These are phyloP conservation scores for Xylocopa sonorina DNA, from an alignment of 1,140 invertebrate species.

Conservation along the genomic window DNA sequence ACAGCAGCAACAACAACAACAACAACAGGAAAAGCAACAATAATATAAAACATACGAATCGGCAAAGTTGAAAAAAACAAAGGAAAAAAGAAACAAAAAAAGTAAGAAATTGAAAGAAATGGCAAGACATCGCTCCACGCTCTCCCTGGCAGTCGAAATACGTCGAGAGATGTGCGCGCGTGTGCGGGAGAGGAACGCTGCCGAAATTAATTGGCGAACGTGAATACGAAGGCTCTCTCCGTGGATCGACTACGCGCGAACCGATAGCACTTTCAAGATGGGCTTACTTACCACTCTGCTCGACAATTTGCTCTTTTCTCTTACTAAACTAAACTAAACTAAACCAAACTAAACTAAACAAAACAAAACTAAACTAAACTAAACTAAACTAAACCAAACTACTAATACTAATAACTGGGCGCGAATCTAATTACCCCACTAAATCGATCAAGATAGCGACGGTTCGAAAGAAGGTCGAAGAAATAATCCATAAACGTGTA, in stretches of 20 bases:
- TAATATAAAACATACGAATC: constrained; percentile 72
- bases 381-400: too few species aligned
- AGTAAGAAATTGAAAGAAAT: constrained; percentile 53
- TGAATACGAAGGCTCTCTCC: neutral
- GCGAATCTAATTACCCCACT: too few species aligned
- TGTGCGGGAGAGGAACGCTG: too few species aligned
- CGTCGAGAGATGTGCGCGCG: neutral
- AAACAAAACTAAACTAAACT: too few species aligned
- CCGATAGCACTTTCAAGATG: neutral
- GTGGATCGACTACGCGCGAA: constrained; percentile 5
- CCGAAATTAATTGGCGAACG: neutral
- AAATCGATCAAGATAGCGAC: too few species aligned
- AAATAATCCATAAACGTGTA: neutral
- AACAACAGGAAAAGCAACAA: constrained; percentile 46
- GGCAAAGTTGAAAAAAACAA: constrained; percentile 59
- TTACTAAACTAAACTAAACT: too few species aligned
- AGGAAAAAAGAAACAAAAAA: constrained; percentile 62
- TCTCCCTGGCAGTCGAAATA: constrained; percentile 29
- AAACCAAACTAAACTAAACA: too few species aligned
- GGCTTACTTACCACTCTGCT: too few species aligned
- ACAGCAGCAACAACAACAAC: constrained; percentile 57
- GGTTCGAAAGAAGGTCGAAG: neutral
- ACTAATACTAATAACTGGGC: too few species aligned
- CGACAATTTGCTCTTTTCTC: too few species aligned
- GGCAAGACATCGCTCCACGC: constrained; percentile 55